phyloP scores from a whole-genome alignment of 2,797 vertebrate genomes.

The Danionella dracula region DNA sequence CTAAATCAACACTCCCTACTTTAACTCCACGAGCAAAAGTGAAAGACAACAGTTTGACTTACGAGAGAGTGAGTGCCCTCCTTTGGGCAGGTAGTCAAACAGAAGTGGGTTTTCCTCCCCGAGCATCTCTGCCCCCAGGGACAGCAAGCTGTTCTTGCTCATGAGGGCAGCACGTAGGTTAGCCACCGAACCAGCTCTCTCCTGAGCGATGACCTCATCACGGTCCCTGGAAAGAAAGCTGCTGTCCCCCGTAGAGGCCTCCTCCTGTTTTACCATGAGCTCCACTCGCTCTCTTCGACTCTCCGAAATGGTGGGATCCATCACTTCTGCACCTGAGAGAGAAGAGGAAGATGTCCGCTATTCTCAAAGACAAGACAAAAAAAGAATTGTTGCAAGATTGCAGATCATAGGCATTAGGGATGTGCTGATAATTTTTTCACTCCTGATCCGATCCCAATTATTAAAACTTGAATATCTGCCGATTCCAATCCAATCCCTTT shows the following conservation, averaged over 20 bases:
- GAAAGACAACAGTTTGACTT: conserved; percentile 64
- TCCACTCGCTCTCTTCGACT: conserved; percentile 79
- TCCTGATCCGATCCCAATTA: too few species aligned
- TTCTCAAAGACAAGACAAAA: background rate
- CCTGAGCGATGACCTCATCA: conserved; percentile 70
- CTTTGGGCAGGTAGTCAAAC: conserved; percentile 94
- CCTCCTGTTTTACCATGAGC: conserved; percentile 80
- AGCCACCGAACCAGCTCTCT: conserved; percentile 69
- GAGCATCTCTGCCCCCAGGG: conserved; percentile 88
- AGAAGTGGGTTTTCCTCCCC: conserved; percentile 89
- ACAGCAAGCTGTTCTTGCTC: conserved; percentile 97
- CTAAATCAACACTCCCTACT: background rate
- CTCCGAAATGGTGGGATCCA: conserved; percentile 84
- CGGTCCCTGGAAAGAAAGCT: conserved; percentile 69
- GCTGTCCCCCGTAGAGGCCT: conserved; percentile 71
- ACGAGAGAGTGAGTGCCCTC: conserved; percentile 89
- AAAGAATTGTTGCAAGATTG: too few species aligned
- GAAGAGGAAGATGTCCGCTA: background rate
- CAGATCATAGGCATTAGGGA: too few species aligned
- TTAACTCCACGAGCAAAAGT: background rate
- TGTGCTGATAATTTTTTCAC: too few species aligned
- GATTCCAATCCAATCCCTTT: too few species aligned
- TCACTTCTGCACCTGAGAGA: conserved; percentile 74
- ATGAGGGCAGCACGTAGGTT: conserved; percentile 92
- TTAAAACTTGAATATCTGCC: too few species aligned